These are phyloP conservation scores for Heteronetta atricapilla DNA, from an alignment of 2,113 vertebrate genomes.

Conservation along the genomic window DNA sequence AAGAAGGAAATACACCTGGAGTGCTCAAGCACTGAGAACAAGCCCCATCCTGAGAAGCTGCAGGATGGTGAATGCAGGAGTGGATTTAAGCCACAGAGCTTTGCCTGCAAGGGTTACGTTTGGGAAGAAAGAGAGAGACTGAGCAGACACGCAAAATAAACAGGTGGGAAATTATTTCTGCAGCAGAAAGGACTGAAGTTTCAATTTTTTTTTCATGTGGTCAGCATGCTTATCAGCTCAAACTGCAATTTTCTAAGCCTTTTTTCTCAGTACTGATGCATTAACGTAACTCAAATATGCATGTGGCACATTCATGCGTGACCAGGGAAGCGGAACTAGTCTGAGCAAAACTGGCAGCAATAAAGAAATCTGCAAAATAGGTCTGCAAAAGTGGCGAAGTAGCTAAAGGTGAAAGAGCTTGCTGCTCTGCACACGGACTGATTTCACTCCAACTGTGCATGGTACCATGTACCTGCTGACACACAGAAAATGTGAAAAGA, in stretches of 20 bases:
- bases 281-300: neutral
- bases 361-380: neutral
- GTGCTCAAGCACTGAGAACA: neutral
- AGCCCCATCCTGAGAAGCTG: neutral
- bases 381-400: neutral
- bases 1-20: neutral
- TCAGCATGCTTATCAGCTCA: neutral
- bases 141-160: neutral
- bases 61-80: neutral
- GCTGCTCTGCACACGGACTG: neutral
- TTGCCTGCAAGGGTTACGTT: neutral
- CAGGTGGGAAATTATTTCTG: neutral
- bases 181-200: neutral
- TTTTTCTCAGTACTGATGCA: neutral
- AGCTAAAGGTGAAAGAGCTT: neutral
- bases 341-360: neutral
- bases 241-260: neutral
- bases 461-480: neutral
- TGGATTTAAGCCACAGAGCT: neutral
- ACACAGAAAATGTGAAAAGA: neutral
- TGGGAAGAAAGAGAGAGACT: neutral
- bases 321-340: neutral
- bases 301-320: fast-evolving
- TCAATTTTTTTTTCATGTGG: neutral
- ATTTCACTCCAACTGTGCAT: neutral